These are phyloP conservation scores for Oikopleura albicans DNA, from an alignment of 23 tunicate species.

Conservation along the genomic window DNA sequence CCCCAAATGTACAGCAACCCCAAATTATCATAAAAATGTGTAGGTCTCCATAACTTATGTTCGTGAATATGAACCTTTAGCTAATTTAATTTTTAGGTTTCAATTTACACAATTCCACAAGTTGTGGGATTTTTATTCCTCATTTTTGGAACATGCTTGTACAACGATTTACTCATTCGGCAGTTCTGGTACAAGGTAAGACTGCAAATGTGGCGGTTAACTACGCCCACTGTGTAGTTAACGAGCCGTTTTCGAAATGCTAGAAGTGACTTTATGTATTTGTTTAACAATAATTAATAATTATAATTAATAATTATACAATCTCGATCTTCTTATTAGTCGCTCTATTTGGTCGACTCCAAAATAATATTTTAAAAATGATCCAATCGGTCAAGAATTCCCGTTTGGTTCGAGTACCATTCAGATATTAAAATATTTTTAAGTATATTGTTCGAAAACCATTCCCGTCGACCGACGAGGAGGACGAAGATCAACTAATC, in stretches of 20 bases:
- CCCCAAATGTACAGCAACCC: not conserved
- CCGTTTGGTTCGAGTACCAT: no score
- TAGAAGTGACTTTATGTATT: no score
- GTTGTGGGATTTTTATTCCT: conserved; percentile 68
- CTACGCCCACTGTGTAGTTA: no score
- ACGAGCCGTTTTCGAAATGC: no score
- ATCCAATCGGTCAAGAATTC: no score
- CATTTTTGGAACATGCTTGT: conserved; percentile 56
- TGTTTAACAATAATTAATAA: no score
- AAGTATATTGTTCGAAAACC: not conserved
- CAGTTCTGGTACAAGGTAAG: not conserved
- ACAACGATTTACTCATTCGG: conserved; percentile 52
- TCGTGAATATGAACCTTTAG: not conserved
- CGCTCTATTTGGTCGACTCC: no score
- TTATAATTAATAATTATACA: no score
- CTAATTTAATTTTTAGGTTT: not conserved
- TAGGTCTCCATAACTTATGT: not conserved
- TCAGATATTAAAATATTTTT: no score
- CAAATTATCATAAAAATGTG: not conserved
- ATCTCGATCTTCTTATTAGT: no score
- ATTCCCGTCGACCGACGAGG: not conserved
- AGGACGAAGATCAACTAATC: not conserved
- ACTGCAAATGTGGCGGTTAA: no score
- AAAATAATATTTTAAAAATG: no score
- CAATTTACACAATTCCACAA: conserved; percentile 26